Evolutionary conservation across 2,888 invertebrate genomes (phyloP).

Genomic region (Bimastos eiseni): DNA sequence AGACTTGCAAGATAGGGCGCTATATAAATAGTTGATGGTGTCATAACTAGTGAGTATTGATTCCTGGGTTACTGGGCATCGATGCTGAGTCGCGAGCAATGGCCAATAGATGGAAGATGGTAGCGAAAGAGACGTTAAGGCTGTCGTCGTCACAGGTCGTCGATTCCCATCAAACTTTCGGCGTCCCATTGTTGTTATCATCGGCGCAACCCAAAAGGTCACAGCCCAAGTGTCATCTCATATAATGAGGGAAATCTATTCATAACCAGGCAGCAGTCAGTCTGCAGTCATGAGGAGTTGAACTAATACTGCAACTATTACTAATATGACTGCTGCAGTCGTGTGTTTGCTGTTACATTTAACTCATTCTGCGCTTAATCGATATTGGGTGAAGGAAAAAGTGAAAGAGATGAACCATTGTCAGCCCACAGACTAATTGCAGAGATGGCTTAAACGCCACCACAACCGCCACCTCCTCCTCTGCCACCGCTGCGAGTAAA

Average conservation of each 20-base stretch:
- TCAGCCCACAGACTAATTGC: slow-evolving; percentile 16
- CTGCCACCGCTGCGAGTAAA: not conserved
- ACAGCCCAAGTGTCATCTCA: not conserved
- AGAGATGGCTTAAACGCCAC: not conserved
- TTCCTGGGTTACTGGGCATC: not conserved
- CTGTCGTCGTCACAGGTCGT: not conserved
- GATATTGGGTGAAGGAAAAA: slow-evolving; percentile 4
- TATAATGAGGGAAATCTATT: slow-evolving; percentile 1
- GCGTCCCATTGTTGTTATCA: not conserved
- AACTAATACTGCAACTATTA: not conserved
- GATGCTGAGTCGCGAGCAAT: not conserved
- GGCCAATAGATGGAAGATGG: not conserved
- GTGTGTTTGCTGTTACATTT: slow-evolving; percentile 14
- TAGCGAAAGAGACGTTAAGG: not conserved
- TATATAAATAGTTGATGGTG: not conserved
- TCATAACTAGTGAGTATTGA: not conserved
- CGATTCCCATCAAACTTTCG: not conserved
- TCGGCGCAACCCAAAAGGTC: not conserved
- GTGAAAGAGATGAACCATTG: not conserved
- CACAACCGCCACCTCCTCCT: not conserved
- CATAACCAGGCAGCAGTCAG: not conserved
- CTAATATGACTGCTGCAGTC: not conserved
- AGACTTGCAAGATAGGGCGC: not conserved
- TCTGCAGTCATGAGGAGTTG: no score
- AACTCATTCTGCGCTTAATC: not conserved